Evolutionary conservation across 2,797 vertebrate species (phyloP).

Genomic region (Melopsittacus undulatus): DNA sequence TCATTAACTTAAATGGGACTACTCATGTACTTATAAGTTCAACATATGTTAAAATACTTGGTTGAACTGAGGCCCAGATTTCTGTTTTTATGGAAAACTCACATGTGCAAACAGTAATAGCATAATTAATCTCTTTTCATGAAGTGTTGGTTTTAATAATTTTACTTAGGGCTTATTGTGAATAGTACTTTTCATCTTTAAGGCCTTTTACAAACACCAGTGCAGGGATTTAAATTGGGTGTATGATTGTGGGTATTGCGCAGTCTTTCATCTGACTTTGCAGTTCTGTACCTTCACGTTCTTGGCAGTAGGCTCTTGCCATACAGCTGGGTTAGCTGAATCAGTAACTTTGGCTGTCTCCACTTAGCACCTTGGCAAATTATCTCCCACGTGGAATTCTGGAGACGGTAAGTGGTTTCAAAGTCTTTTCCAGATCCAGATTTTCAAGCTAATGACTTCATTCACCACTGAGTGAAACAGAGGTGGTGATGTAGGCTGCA

Average conservation of each 20-base stretch:
- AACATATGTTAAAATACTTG: slow-evolving; percentile 41
- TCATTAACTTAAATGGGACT: not conserved
- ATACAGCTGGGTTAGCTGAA: slow-evolving; percentile 52
- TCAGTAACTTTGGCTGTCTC: slow-evolving; percentile 41
- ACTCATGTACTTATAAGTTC: not conserved
- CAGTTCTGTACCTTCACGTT: not conserved
- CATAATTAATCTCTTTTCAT: slow-evolving; percentile 59
- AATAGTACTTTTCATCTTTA: slow-evolving; percentile 38
- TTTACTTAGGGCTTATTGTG: slow-evolving; percentile 23
- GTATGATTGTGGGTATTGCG: not conserved
- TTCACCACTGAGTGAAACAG: slow-evolving; percentile 31
- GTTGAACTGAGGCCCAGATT: slow-evolving; percentile 32
- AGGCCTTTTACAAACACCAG: slow-evolving; percentile 32
- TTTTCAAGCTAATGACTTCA: slow-evolving; percentile 58
- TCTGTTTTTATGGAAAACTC: slow-evolving; percentile 54
- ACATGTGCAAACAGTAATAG: slow-evolving; percentile 51
- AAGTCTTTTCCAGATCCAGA: slow-evolving; percentile 32
- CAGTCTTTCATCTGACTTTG: slow-evolving; percentile 20
- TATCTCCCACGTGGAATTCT: slow-evolving; percentile 59
- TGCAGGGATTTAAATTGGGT: not conserved
- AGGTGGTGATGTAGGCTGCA: not conserved
- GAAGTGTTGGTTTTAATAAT: slow-evolving; percentile 58
- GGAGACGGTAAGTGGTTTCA: slow-evolving; percentile 40
- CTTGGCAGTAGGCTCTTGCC: slow-evolving; percentile 44
- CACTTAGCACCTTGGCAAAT: slow-evolving; percentile 57